Base-by-base conservation (phyloP, 2,888 invertebrate genomes). In the Sturmia bella region DNA sequence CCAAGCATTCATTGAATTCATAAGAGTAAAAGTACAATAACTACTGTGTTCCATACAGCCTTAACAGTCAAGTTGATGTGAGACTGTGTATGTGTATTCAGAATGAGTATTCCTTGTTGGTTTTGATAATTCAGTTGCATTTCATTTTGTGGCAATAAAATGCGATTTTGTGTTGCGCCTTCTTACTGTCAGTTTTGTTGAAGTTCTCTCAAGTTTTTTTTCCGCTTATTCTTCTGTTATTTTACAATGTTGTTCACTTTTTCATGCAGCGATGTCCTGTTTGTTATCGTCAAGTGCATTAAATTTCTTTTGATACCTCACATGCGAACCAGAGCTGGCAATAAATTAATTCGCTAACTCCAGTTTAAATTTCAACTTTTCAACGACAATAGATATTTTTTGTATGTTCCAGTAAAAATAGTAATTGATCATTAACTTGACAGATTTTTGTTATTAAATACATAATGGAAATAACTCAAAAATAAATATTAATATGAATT, bases 41-140 rank as follows among this genome's bases (percentile, higher is more conserved):
- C 68, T 64, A 59, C 69, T 21, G 63, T 78, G 74, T 82, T 78
- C 56, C 74, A 73, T 82, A 70, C 76, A 59, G 69, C 43, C 82
- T 74, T 64, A 78, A 70, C 82, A 78, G 73, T 66, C 68, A 74
- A 64, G 77, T 69, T 75, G 70, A 64, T 73, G 48, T 69, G 77
- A 72, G 66, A 59, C 68, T 70, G 54, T 61, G 69, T 70, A 48
- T 61, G 69, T 41, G 76, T 27, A 52, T 63, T 48, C 77, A 48
- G 39, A 13, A 59, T 61, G 63, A 50, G 56, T 64, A 66, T 75
- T 81, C 77, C 73, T 73, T 77, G 70, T 81, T 73, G 77, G 68
- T 66, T 79, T 76, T 80, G 75, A 80, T 84, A 83, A 83, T 80
- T 80, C 80, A 84, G 77, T 84, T 80, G 80, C 80, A 83, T 74